These are phyloP conservation scores for Microcebus jonahi DNA, from an alignment of 2,113 vertebrate genomes.

Conservation along the genomic window DNA sequence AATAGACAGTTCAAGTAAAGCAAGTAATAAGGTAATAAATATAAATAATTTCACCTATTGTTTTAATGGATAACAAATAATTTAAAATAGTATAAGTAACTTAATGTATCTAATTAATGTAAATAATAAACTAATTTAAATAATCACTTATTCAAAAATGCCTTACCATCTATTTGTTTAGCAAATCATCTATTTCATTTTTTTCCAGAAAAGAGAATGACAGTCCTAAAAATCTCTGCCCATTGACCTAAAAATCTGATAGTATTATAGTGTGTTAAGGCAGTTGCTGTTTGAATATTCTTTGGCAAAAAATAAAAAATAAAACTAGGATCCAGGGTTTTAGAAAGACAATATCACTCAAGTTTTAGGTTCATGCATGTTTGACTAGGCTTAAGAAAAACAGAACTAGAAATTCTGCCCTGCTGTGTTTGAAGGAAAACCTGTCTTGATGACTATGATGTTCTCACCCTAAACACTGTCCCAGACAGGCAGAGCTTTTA, in stretches of 20 bases:
- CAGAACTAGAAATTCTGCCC: background rate
- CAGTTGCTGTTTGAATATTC: background rate
- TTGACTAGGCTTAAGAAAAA: background rate
- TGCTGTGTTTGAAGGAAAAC: background rate
- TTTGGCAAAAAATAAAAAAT: background rate
- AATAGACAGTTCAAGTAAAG: background rate
- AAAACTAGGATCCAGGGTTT: background rate
- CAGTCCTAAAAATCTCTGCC: background rate
- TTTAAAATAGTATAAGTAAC: background rate
- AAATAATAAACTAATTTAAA: background rate
- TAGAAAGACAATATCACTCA: background rate
- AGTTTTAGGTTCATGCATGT: background rate
- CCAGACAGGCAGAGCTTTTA: background rate
- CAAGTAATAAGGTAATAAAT: background rate
- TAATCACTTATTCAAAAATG: background rate
- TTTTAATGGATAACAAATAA: background rate
- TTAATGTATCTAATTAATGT: background rate
- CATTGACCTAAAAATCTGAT: background rate
- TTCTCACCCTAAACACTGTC: background rate
- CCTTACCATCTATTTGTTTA: background rate
- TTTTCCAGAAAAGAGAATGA: background rate
- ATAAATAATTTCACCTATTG: background rate
- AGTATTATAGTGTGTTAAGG: background rate
- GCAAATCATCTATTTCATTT: background rate
- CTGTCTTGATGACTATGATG: background rate